Base-by-base conservation (phyloP, 2,888 invertebrate genomes). In the Leptinotarsa haldemani region DNA sequence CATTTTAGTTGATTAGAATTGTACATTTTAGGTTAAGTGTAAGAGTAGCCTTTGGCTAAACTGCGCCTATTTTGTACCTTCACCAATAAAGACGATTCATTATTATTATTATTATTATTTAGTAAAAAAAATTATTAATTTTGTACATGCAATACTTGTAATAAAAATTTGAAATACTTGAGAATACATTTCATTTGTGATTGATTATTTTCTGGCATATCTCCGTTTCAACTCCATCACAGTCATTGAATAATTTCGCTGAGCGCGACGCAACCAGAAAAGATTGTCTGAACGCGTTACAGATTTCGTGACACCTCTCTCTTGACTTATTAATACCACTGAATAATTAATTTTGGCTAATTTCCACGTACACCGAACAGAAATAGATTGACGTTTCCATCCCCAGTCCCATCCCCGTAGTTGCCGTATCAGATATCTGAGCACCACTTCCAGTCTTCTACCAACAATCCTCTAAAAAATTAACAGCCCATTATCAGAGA, bases 401-500 rank as follows among this genome's bases (percentile, higher is more conserved):
- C 46, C 65, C 74, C 71, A 69, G n/a, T 40, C n/a, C n/a, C 40
- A 61, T 12, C 40, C 46, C 52, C 22, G 61, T 68, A 77, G 75
- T 77, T 76, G 71, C 74, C 78, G 77, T 74, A 78, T 77, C 78
- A 79, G 78, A 78, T 79, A 76, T 76, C 69, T 73, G 75, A 73
- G 74, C 76, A 75, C 79, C 81, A 82, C 81, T 82, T 82, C 80
- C 80, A 81, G 81, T 82, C 81, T 83, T 82, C 81, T 81, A 81
- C 82, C 82, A 82, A 80, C 82, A 82, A 82, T 83, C 81, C 83
- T 82, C 79, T 85, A 84, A 85, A 85, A 84, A 85, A 84, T 85
- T 85, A 84, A 85, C 84, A 81, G 81, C 80, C 84, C 84, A 84
- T 85, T 84, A 84, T 83, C 82, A 82, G 83, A 79, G 83, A 83